phyloP scores from a whole-genome alignment of 2,888 invertebrate genomes.

The Himalopsyche tibetana region DNA sequence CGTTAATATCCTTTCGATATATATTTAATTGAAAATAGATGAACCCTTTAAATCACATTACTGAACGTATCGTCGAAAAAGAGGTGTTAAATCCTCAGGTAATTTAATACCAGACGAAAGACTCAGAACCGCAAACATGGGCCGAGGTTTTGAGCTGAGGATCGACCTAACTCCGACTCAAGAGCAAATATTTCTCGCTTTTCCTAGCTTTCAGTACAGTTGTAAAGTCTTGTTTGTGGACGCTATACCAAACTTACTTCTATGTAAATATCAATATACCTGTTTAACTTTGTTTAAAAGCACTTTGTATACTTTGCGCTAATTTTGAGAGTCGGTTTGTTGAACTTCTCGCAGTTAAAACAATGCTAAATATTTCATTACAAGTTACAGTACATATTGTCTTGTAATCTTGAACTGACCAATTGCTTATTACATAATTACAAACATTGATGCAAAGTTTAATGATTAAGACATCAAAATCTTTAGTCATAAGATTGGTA shows the following conservation, averaged over 20 bases:
- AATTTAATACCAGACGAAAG: slow-evolving; percentile 39
- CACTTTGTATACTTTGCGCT: too few relatives aligned
- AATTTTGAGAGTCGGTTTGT: too few relatives aligned
- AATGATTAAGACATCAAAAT: too few relatives aligned
- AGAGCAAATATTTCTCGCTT: slow-evolving; percentile 17
- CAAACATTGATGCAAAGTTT: too few relatives aligned
- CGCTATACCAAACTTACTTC: not conserved
- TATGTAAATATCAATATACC: not conserved
- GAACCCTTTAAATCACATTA: slow-evolving; percentile 33
- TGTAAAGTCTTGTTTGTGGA: slow-evolving; percentile 1
- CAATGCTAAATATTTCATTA: too few relatives aligned
- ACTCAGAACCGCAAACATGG: slow-evolving; percentile 17
- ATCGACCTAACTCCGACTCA: not conserved
- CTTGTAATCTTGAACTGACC: too few relatives aligned
- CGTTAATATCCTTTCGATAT: slow-evolving; percentile 4
- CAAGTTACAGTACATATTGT: too few relatives aligned
- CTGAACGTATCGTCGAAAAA: not conserved
- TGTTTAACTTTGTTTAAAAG: not conserved
- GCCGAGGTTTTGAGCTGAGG: not conserved
- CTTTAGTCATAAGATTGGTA: too few relatives aligned
- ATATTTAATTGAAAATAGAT: slow-evolving; percentile 24
- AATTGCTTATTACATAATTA: too few relatives aligned
- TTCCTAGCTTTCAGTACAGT: not conserved
- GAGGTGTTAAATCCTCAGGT: slow-evolving; percentile 11
- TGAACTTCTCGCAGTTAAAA: too few relatives aligned